Conservation (phyloP, 2,113 vertebrate genomes). For the Candoia aspera region DNA sequence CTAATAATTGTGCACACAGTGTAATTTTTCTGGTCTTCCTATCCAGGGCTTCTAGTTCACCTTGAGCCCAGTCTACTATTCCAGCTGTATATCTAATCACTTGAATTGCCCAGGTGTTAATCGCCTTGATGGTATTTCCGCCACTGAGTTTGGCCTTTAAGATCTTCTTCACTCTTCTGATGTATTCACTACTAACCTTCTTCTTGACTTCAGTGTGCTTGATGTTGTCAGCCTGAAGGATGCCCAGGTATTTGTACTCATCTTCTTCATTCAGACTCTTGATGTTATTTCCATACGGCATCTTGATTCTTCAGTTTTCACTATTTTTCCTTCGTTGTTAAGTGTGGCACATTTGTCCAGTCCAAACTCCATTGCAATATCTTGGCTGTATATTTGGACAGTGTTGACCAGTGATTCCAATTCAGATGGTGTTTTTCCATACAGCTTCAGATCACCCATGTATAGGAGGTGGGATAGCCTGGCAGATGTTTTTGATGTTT, state of each 20-base stretch:
- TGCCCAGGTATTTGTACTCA: neutral
- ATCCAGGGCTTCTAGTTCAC: neutral
- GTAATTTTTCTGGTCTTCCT: neutral
- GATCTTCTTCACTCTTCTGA: neutral
- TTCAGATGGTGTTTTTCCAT: neutral
- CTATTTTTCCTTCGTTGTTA: neutral
- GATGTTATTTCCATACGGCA: neutral
- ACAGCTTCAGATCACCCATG: too few relatives aligned
- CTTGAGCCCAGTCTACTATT: neutral
- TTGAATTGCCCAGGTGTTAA: neutral
- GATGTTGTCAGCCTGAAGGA: neutral
- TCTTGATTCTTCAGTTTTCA: neutral
- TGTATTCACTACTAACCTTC: neutral
- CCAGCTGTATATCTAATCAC: neutral
- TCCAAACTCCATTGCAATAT: neutral
- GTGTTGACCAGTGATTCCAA: neutral
- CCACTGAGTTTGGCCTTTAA: neutral
- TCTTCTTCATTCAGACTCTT: neutral
- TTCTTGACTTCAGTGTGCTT: neutral
- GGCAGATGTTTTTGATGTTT: neutral
- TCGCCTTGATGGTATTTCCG: neutral
- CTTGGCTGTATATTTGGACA: neutral
- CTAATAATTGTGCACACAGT: too few relatives aligned
- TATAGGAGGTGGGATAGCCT: too few relatives aligned
- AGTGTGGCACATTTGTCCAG: neutral